Evolutionary conservation across 2,888 invertebrate genomes (phyloP).

Genomic region (Julus scanicus): DNA sequence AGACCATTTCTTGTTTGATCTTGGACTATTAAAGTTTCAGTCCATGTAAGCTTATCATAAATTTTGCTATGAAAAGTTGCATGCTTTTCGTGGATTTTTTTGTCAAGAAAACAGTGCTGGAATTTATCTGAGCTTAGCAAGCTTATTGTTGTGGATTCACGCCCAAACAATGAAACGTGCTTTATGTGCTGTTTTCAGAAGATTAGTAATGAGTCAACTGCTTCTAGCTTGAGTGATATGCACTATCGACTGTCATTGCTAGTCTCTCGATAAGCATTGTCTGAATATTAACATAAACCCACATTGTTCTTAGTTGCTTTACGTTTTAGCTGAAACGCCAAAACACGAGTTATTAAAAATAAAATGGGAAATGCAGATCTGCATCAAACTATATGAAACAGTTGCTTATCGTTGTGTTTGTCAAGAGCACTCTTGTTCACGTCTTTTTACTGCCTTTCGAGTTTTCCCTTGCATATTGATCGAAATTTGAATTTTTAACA

Average conservation of each 20-base stretch:
- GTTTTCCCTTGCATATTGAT: slow-evolving; percentile 30
- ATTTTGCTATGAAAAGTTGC: not conserved
- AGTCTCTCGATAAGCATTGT: not conserved
- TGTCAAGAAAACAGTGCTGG: not conserved
- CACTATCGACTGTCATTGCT: not conserved
- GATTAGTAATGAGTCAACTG: not conserved
- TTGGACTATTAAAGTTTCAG: not conserved
- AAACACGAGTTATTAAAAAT: not conserved
- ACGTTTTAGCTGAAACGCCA: not conserved
- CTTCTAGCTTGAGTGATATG: not conserved
- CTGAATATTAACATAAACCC: not conserved
- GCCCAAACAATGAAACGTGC: not conserved
- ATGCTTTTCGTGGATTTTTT: not conserved
- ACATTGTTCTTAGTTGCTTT: not conserved
- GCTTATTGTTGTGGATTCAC: not conserved
- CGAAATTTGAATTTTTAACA: not conserved
- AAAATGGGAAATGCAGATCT: not conserved
- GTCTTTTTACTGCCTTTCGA: slow-evolving; percentile 13
- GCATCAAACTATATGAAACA: not conserved
- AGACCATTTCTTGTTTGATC: not conserved
- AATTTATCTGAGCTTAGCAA: not conserved
- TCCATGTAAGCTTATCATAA: not conserved
- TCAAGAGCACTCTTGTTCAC: not conserved
- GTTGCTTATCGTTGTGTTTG: not conserved
- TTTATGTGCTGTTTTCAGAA: not conserved